A percentile compares a stretch with the other conserved stretches of the same genome.
Conservation (phyloP, 2,888 invertebrate genomes). For the Criorhina ranunculi region DNA sequence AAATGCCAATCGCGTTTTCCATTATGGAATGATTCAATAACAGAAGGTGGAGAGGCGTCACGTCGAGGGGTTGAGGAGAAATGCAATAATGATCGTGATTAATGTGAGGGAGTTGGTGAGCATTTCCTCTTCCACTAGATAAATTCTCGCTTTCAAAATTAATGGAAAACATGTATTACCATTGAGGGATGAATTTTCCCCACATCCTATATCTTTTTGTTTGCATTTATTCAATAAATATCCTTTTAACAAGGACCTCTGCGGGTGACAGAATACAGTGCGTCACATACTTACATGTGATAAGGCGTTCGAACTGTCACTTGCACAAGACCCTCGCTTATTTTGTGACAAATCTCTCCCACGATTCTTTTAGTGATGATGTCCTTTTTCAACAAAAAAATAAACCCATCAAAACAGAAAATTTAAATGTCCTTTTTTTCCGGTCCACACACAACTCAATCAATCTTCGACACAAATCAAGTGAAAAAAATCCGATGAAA, state of each 20-base stretch:
- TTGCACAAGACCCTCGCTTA: conserved; percentile 12
- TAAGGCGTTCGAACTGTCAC: conserved; percentile 22
- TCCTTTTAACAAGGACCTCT: conserved; percentile 27
- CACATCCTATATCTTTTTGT: not conserved
- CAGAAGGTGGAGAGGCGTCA: conserved; percentile 14
- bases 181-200: not conserved
- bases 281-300: conserved; percentile 14
- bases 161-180: conserved; percentile 47
- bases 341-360: conserved; percentile 11
- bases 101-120: conserved; percentile 54
- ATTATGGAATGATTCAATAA: conserved; percentile 72
- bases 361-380: conserved; percentile 6
- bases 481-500: conserved; percentile 53
- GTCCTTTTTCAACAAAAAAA: not conserved
- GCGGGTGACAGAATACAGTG: conserved; percentile 15
- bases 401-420: conserved; percentile 34
- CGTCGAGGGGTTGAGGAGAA: not conserved
- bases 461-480: conserved; percentile 61
- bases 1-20: conserved; percentile 70
- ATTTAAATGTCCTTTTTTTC: conserved; percentile 36
- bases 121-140: conserved; percentile 56
- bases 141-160: conserved; percentile 54
- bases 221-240: conserved; percentile 37
- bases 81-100: conserved; percentile 71
- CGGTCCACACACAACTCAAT: conserved; percentile 41